phyloP scores from a whole-genome alignment of 2,797 vertebrate species.

The Choloepus didactylus region DNA sequence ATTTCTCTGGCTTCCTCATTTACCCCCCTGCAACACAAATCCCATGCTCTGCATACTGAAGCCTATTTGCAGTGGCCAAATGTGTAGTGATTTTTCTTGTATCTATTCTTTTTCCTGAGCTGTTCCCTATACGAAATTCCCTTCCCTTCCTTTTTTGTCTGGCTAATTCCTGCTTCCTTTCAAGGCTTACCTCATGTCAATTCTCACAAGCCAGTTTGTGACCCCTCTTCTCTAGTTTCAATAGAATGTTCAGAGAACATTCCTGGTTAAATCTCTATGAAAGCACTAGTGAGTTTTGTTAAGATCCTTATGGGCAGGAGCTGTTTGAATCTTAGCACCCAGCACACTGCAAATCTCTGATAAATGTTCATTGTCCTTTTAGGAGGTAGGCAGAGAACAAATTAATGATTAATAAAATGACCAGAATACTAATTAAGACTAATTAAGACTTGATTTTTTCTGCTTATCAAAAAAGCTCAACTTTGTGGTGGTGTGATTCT shows the following conservation, averaged over 20 bases:
- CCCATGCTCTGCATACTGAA: not conserved
- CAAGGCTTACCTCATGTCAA: not conserved
- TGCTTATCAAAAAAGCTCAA: constrained; percentile 31
- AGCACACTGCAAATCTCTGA: not conserved
- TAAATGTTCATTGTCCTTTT: constrained; percentile 62
- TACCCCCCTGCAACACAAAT: not conserved
- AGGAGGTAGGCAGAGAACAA: constrained; percentile 60
- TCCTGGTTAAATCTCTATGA: not conserved
- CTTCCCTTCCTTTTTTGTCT: constrained; percentile 13
- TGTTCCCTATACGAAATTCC: not conserved
- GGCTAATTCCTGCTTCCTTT: constrained; percentile 46
- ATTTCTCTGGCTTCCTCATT: constrained; percentile 28
- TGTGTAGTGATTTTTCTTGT: not conserved
- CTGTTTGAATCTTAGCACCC: constrained; percentile 41
- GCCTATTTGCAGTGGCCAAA: not conserved
- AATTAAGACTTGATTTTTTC: constrained; percentile 10
- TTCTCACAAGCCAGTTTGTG: not conserved
- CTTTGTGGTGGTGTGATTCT: not conserved
- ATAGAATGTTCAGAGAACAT: not conserved
- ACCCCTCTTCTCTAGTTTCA: not conserved
- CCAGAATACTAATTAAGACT: constrained; percentile 64
- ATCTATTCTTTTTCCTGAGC: not conserved
- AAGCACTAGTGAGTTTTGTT: constrained; percentile 37
- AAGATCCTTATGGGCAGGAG: not conserved
- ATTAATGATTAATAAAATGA: constrained; percentile 69